phyloP scores from a whole-genome alignment of 2,113 vertebrate genomes.

The Scomber japonicus region DNA sequence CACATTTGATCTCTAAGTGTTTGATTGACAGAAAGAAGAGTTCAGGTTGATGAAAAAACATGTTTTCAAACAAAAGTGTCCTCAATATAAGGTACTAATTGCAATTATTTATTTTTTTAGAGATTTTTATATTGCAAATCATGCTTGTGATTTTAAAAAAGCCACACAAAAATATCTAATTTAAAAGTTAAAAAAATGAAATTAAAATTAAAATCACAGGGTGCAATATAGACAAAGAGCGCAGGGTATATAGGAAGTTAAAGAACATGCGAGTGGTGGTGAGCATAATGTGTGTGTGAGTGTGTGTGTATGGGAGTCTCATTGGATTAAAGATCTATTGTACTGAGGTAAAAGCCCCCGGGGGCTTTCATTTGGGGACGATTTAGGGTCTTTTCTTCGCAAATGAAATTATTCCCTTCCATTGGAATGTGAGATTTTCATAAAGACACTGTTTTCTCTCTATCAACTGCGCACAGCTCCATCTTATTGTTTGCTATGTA shows the following conservation, averaged over 20 bases:
- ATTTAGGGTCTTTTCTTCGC: conserved; percentile 88
- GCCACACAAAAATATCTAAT: background rate
- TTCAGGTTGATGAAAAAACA: background rate
- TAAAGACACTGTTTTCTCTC: conserved; percentile 60
- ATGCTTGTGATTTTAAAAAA: background rate
- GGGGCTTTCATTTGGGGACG: conserved; percentile 90
- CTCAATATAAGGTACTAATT: no score
- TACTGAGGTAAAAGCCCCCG: conserved; percentile 88
- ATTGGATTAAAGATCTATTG: conserved; percentile 90
- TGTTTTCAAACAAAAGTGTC: background rate
- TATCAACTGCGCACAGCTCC: conserved; percentile 53
- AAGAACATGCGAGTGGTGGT: conserved; percentile 48
- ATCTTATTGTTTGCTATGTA: conserved; percentile 47
- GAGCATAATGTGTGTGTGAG: conserved; percentile 47
- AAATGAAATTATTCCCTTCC: conserved; percentile 88
- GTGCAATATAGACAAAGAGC: conserved; percentile 15
- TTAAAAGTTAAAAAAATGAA: background rate
- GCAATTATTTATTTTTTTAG: background rate
- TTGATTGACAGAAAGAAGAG: background rate
- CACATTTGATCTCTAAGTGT: background rate
- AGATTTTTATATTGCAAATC: background rate
- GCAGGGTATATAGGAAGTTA: conserved; percentile 3
- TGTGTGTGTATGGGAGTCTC: conserved; percentile 73
- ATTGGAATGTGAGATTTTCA: conserved; percentile 82
- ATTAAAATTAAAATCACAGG: background rate